Base-by-base conservation (phyloP, 2,113 vertebrate genomes). In the Puntigrus tetrazona region DNA sequence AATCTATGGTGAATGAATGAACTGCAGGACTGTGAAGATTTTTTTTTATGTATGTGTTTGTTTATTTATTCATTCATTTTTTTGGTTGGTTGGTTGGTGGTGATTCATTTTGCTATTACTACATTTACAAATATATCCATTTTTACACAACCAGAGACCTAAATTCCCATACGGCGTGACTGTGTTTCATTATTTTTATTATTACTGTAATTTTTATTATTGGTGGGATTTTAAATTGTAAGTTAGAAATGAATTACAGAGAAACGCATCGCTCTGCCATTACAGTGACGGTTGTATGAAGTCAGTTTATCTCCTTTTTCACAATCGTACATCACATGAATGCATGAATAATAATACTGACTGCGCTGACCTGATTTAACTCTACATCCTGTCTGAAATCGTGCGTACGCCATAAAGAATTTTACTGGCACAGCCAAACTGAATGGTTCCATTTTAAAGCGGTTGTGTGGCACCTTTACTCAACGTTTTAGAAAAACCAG, bases 321-420 rank as follows among this genome's bases (percentile, higher is more conserved):
- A 36, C 36, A 43, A 72, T 7, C 43, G 25, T 25, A 41, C 22
- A 14, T 22, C 22, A 72, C 25, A 31, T 34, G 0, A 70, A 72
- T 43, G 20, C 9, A 72, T 72, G 38, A 43, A 72, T 16, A 25
- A 72, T 25, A 72, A 43, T 11, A 43, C 22, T 25, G 22, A 25
- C 20, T 38, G 10, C 22, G 43, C 36, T 72, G 22, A 43, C n/a
- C 69, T 16, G 43, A 72, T 43, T 72, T 43, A 72, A 72, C 38
- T 43, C 22, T 43, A 72, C 69, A 43, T 72, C 69, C 38, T 72
- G 38, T 72, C 69, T 73, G 38, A 43, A 43, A 73, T 69, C 65
- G 38, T 38, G 9, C 0, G 1, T 38, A 22, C 27, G 38, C 69
- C 38, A 73, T 69, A 69, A 11, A 38, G 43, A 45, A 43, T 73